Evolutionary conservation across 2,888 invertebrate species (phyloP), one percentile per base, ranked within the genome.

Genomic region (Drosophila eohydei): DNA sequence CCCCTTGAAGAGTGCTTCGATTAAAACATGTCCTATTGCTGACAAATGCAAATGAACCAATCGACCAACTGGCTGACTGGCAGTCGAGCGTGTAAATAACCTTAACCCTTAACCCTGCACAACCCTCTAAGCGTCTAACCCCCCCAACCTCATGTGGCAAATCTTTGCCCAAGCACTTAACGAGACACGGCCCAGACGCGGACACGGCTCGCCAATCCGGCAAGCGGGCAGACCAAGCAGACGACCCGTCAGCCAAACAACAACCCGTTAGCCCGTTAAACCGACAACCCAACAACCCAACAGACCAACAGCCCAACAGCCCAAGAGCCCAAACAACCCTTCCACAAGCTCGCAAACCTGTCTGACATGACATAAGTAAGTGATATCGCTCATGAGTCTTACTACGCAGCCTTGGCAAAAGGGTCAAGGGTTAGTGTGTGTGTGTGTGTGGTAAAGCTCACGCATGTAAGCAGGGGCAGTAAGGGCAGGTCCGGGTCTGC

Each of bases 301-400:
- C 61, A 65, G 63, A 40, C 62, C 14, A 43, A 43, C 44, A 11
- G 9, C 75, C 38, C 50, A 51, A 9, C 64, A 71, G 60, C 46
- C 64, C 14, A 32, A 32, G 21, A 28, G 14, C 67, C 44, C 58
- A 51, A 32, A 21, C 56, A 56, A 72, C 67, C 71, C 76, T 71
- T 80, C 32, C 48, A 51, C 44, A 41, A 44, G 34, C 50, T 34
- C 52, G 5, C 38, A 54, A 87, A 88, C 88, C 87, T 80, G 88
- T 88, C 81, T 71, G 78, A 83, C 81, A 76, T 86, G 86, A 86
- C 81, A 88, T 78, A 78, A 83, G 88, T 88, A 84, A 88, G 87
- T 84, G 84, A 84, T 84, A 88, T 65, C 84, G 75, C 81, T 86
- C 84, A 80, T 78, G 84, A 83, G 83, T 81, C 70, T 64, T 75